These are phyloP conservation scores for Lycocerus yunnanus DNA, from an alignment of 2,888 invertebrate genomes.

Conservation along the genomic window DNA sequence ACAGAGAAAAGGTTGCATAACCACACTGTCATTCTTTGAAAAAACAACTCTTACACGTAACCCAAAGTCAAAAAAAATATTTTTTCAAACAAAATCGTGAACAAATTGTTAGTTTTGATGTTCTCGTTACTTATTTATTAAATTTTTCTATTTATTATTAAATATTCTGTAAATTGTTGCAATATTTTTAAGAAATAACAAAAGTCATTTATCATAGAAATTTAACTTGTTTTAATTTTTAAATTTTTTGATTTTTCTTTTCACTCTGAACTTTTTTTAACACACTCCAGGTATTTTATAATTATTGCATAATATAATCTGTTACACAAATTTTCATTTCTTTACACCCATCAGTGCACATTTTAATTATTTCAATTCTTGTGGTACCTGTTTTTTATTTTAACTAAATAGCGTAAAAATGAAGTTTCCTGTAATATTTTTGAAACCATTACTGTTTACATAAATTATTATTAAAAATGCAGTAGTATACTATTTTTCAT, in stretches of 20 bases:
- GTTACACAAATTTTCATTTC: background rate
- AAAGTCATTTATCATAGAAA: background rate
- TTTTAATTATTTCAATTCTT: background rate
- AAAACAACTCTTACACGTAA: background rate
- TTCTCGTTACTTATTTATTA: background rate
- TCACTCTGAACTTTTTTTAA: too few relatives aligned
- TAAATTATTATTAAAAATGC: too few relatives aligned
- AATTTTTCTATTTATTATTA: background rate
- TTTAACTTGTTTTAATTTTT: background rate
- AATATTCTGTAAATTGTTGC: constrained; percentile 2
- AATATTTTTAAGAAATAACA: background rate
- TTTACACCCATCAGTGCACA: background rate
- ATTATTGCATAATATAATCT: background rate
- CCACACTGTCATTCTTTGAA: too few relatives aligned
- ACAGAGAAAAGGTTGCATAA: background rate
- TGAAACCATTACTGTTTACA: background rate
- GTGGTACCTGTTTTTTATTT: background rate
- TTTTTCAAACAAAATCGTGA: background rate
- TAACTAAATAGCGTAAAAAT: background rate
- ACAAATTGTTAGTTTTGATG: background rate
- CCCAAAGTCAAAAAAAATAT: background rate
- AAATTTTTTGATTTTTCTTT: background rate
- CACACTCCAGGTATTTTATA: background rate
- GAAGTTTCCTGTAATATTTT: background rate
- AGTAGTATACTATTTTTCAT: background rate